Conservation (phyloP, 2,113 vertebrate genomes). For the Cairina moschata region DNA sequence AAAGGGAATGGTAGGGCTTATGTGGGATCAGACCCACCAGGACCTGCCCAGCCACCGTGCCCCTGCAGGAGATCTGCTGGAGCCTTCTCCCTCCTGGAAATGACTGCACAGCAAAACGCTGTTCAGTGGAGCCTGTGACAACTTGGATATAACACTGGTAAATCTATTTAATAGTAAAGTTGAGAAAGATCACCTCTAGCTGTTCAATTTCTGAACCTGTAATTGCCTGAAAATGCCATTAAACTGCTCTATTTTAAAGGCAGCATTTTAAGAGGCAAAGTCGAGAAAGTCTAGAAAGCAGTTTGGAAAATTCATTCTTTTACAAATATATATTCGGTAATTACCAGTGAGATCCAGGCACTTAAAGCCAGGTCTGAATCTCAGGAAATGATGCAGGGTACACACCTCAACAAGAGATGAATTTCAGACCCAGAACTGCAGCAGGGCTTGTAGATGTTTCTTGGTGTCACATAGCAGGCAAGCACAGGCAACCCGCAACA, state of each 20-base stretch:
- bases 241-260: not conserved
- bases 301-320: not conserved
- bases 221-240: conserved; percentile 21
- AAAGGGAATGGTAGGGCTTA: not conserved
- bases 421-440: not conserved
- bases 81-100: not conserved
- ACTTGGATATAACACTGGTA: not conserved
- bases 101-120: not conserved
- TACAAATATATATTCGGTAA: not conserved
- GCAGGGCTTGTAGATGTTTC: not conserved
- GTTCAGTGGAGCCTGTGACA: not conserved
- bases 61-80: not conserved
- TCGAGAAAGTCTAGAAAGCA: not conserved
- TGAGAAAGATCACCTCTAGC: not conserved
- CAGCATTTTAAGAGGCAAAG: not conserved
- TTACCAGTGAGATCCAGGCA: not conserved
- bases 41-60: fast-evolving
- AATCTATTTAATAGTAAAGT: not conserved
- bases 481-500: not conserved
- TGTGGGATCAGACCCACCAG: not conserved
- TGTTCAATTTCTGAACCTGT: conserved; percentile 11
- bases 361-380: not conserved
- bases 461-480: not conserved
- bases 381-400: fast-evolving
- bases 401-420: not conserved